phyloP scores from a whole-genome alignment of 2,797 vertebrate species.

The Intellagama lesueurii region DNA sequence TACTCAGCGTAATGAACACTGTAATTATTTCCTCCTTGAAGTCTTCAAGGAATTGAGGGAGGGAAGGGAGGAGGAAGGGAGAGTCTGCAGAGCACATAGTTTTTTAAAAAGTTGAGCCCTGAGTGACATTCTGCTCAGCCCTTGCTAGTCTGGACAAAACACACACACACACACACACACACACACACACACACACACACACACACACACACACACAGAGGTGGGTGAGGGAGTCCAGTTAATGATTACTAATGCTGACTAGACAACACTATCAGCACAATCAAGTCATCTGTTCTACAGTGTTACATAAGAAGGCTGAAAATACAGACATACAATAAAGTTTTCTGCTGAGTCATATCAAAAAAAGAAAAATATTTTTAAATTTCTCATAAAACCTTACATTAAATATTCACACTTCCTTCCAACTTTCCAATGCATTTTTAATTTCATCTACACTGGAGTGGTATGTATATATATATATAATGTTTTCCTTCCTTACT shows the following conservation, averaged over 20 bases:
- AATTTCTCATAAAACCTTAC: constrained; percentile 22
- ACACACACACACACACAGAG: too few relatives aligned
- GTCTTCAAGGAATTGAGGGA: background rate
- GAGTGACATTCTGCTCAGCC: background rate
- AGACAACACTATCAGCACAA: background rate
- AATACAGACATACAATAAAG: background rate
- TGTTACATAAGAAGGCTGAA: background rate
- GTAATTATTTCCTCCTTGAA: background rate
- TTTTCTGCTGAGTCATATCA: constrained; percentile 28
- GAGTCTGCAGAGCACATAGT: too few relatives aligned
- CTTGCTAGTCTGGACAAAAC: background rate
- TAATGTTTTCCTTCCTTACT: background rate
- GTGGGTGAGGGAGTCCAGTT: background rate
- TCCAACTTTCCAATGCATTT: constrained; percentile 34
- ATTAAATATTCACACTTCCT: constrained; percentile 37
- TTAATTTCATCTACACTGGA: constrained; percentile 21
- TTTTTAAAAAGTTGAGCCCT: too few relatives aligned
- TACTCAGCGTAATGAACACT: background rate
- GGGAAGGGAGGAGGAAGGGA: background rate
- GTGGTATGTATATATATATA: background rate
- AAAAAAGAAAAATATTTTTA: background rate
- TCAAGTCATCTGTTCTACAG: background rate
- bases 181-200: too few relatives aligned
- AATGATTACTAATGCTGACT: background rate
- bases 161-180: too few relatives aligned